Conservation (phyloP, 2,888 invertebrate species). For the Pantelozetes paolii region DNA sequence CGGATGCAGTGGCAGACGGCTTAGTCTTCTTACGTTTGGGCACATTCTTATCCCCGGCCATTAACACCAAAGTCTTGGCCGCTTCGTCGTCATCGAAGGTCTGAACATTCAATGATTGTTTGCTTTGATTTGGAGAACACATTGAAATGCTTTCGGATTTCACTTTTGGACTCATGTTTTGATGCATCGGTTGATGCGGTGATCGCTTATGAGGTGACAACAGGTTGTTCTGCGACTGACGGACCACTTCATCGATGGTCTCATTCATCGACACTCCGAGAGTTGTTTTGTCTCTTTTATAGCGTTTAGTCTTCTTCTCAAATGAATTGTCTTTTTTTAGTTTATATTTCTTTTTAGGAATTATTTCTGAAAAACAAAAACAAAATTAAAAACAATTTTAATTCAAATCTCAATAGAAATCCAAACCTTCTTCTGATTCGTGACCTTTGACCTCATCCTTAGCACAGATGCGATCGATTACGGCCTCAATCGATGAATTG, state of each 20-base stretch:
- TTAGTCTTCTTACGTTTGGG: slow-evolving; percentile 29
- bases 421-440: neutral
- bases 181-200: slow-evolving; percentile 19
- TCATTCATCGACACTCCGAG: slow-evolving; percentile 44
- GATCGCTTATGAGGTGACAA: slow-evolving; percentile 20
- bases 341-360: slow-evolving; percentile 27
- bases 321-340: slow-evolving; percentile 28
- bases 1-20: neutral
- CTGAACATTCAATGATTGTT: neutral
- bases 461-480: slow-evolving; percentile 3
- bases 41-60: slow-evolving; percentile 24
- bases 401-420: neutral
- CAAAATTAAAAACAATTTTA: neutral
- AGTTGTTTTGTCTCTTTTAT: slow-evolving; percentile 6
- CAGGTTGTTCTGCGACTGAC: slow-evolving; percentile 41
- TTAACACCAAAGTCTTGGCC: slow-evolving; percentile 32
- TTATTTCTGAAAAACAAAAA: neutral
- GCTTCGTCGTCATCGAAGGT: slow-evolving; percentile 38
- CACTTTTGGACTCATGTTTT: neutral
- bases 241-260: slow-evolving; percentile 45
- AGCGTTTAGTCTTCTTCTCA: slow-evolving; percentile 38
- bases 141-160: neutral
- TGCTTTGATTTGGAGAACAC: neutral
- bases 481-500: neutral
- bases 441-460: neutral